A percentile compares a stretch with the other conserved stretches of the same genome.
Evolutionary conservation across 2,797 vertebrate species (phyloP).

Genomic region (Smutsia gigantea): DNA sequence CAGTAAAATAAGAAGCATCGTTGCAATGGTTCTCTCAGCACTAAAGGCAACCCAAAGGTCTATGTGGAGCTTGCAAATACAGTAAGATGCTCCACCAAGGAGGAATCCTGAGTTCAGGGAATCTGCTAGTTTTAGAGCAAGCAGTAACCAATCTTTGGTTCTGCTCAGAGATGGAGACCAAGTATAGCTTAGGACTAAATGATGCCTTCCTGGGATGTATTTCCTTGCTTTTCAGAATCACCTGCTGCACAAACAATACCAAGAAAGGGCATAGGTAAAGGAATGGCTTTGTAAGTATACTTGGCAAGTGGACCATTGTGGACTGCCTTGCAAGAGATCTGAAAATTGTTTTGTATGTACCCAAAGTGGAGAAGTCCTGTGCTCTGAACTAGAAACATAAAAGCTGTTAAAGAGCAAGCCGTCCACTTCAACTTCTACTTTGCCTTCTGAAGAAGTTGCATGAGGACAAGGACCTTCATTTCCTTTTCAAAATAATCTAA

Average conservation of each 20-base stretch:
- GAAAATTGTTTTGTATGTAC: not conserved
- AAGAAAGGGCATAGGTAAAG: not conserved
- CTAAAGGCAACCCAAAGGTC: not conserved
- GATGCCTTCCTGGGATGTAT: not conserved
- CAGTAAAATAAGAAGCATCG: not conserved
- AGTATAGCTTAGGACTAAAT: not conserved
- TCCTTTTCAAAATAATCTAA: not conserved
- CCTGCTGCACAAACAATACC: not conserved
- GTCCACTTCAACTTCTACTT: not conserved
- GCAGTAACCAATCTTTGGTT: not conserved
- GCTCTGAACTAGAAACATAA: conserved; percentile 7
- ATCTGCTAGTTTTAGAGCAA: not conserved
- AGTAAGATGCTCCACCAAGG: not conserved
- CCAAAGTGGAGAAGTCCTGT: not conserved
- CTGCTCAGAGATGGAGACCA: not conserved
- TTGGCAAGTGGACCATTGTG: not conserved
- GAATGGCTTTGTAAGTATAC: no score
- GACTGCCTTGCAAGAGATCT: not conserved
- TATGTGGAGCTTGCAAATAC: fast-evolving
- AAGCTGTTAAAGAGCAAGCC: conserved; percentile 31
- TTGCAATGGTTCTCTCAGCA: not conserved
- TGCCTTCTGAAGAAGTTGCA: not conserved
- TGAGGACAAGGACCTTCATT: not conserved
- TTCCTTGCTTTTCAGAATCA: not conserved
- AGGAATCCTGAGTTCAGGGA: not conserved